Base-by-base conservation (phyloP, 1,140 invertebrate species). In the Lordiphosa mommai region DNA sequence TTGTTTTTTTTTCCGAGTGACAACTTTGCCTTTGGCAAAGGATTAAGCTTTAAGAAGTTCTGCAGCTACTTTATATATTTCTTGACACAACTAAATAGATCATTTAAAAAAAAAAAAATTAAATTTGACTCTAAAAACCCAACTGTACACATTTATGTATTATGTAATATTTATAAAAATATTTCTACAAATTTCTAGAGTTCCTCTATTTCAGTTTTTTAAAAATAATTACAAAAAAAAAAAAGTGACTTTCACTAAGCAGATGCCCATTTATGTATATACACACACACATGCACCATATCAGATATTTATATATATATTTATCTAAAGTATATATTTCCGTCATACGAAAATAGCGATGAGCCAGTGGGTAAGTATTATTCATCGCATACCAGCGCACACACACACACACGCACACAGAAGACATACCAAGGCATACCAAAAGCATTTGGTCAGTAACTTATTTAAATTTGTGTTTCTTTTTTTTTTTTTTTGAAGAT, bases 271-370 rank as follows among this genome's bases (percentile, higher is more conserved):
- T 53, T 53, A 38, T 53, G 59, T 49, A 53, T 17, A 7, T 16
- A 17, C 17, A 32, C 13, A 38, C 29, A 58, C 17, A 46, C 13
- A 37, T 23, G 13, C 38, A 3, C 32, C 5, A 27, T 30, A 37
- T 43, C 40, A 58, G 40, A 40, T 68, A 55, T 43, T 29, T 38
- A 7, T n/a, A 32, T 37, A 44, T 17, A 29, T 32, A 33, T 23
- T 27, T 14, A 46, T 48, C 46, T 43, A 44, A 40, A 49, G 20
- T 74, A 57, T 57, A 68, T 58, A 64, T 73, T 73, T 74, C 61
- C 71, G 66, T 53, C 70, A 66, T 64, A 82, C 76, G 34, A 80
- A 80, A 80, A 80, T 80, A 80, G 77, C 71, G 77, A 80, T 80
- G 76, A 80, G 73, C 69, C 72, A 77, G 63, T 77, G 50, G 77